phyloP scores from a whole-genome alignment of 2,797 vertebrate genomes.

The Characodon lateralis region DNA sequence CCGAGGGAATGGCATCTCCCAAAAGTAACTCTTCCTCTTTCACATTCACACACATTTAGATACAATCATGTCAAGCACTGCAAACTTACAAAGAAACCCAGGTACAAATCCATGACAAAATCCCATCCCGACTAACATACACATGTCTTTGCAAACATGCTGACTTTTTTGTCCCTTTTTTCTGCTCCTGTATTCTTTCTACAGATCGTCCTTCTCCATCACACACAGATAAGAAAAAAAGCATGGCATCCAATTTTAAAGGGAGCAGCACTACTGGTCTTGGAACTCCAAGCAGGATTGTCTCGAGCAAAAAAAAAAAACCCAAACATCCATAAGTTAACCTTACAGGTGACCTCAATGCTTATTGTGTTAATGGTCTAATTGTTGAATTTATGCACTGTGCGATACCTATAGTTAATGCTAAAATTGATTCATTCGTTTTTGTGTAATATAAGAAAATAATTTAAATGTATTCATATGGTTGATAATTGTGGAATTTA shows the following conservation, averaged over 20 bases:
- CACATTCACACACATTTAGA: conserved; percentile 21
- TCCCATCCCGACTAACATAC: conserved; percentile 27
- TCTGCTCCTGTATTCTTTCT: conserved; percentile 23
- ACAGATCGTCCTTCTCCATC: conserved; percentile 34
- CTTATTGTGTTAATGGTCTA: conserved; percentile 48
- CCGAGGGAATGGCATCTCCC: conserved; percentile 85
- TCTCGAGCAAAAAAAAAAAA: conserved; percentile 27
- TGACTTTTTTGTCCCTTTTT: conserved; percentile 23
- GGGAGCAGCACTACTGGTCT: conserved; percentile 53
- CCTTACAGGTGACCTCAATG: conserved; percentile 58
- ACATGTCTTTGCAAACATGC: conserved; percentile 7
- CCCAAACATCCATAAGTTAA: conserved; percentile 60
- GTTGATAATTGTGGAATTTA: conserved; percentile 19
- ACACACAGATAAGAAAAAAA: conserved; percentile 67
- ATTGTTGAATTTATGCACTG: conserved; percentile 60
- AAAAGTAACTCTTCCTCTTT: conserved; percentile 77
- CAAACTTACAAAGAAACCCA: conserved; percentile 39
- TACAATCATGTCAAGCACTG: conserved; percentile 31
- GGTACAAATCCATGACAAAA: conserved; percentile 26
- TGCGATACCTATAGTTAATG: conserved; percentile 75
- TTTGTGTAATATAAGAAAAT: conserved; percentile 46
- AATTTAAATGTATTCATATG: conserved; percentile 19
- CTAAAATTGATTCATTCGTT: conserved; percentile 71
- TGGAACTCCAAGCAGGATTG: conserved; percentile 50
- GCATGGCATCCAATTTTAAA: conserved; percentile 72